phyloP scores from a whole-genome alignment of 2,797 vertebrate species.

The Urosaurus nigricauda region DNA sequence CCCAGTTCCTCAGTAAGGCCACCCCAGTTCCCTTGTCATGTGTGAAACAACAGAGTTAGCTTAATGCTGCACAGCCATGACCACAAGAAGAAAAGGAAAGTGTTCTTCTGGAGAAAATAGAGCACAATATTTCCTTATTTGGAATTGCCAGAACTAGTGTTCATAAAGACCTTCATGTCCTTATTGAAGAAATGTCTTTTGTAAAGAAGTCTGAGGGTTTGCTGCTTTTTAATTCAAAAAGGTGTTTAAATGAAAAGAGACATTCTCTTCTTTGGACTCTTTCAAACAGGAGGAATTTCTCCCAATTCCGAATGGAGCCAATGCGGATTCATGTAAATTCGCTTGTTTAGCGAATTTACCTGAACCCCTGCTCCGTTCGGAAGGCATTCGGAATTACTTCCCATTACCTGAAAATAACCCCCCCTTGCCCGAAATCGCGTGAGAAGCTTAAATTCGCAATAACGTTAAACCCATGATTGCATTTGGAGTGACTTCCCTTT shows the following conservation, averaged over 20 bases:
- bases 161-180: too few species aligned
- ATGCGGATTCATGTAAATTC: too few species aligned
- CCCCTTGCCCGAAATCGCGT: too few species aligned
- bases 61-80: conserved; percentile 20
- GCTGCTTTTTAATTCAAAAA: fast-evolving
- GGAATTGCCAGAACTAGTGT: neutral
- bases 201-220: neutral
- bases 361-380: too few species aligned
- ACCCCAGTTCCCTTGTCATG: conserved; percentile 56
- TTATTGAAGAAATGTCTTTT: neutral
- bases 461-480: too few species aligned
- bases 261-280: neutral
- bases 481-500: too few species aligned
- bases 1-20: neutral
- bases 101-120: neutral
- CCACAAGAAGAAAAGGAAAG: conserved; percentile 24
- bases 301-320: too few species aligned
- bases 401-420: too few species aligned
- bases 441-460: too few species aligned
- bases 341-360: too few species aligned
- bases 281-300: too few species aligned
- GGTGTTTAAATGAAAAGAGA: neutral
- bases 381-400: too few species aligned
- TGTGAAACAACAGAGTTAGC: conserved; percentile 29
- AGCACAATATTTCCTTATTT: neutral